Percentiles rank a stretch among this genome's conserved stretches.
These are phyloP conservation scores for Colius striatus DNA, from an alignment of 2,113 vertebrate genomes.

Conservation along the genomic window DNA sequence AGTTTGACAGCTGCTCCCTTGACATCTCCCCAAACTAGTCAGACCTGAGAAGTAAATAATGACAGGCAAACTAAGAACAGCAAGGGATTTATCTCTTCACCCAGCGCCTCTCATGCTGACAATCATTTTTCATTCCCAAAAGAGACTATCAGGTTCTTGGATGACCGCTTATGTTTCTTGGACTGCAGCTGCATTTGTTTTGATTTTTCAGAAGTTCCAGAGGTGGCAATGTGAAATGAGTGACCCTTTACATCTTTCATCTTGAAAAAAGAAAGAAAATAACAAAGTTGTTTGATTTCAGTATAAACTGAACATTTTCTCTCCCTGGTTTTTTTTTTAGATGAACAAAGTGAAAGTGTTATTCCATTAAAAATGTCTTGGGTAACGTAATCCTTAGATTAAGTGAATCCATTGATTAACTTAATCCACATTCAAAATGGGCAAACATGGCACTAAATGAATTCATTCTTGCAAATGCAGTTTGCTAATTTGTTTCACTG, in stretches of 20 bases:
- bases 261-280: neutral
- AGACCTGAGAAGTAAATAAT: slow-evolving; percentile 38
- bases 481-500: neutral
- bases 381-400: neutral
- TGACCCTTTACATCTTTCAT: slow-evolving; percentile 19
- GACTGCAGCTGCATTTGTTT: neutral
- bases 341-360: neutral
- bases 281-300: neutral
- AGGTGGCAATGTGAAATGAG: slow-evolving; percentile 1
- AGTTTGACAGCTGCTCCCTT: slow-evolving; percentile 1
- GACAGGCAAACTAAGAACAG: slow-evolving; percentile 29
- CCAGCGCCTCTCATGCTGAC: slow-evolving; percentile 43
- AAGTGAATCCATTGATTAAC: neutral
- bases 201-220: slow-evolving; percentile 24
- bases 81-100: neutral
- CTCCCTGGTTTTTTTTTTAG: neutral
- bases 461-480: neutral
- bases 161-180: slow-evolving; percentile 6
- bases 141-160: slow-evolving; percentile 25
- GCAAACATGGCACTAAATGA: neutral
- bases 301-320: neutral
- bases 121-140: slow-evolving; percentile 51
- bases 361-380: neutral
- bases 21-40: slow-evolving; percentile 2
- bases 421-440: neutral